A percentile compares a stretch with the other conserved stretches of the same genome.
phyloP scores from a whole-genome alignment of 2,888 invertebrate genomes.

The Lasioglossum pauxillum region DNA sequence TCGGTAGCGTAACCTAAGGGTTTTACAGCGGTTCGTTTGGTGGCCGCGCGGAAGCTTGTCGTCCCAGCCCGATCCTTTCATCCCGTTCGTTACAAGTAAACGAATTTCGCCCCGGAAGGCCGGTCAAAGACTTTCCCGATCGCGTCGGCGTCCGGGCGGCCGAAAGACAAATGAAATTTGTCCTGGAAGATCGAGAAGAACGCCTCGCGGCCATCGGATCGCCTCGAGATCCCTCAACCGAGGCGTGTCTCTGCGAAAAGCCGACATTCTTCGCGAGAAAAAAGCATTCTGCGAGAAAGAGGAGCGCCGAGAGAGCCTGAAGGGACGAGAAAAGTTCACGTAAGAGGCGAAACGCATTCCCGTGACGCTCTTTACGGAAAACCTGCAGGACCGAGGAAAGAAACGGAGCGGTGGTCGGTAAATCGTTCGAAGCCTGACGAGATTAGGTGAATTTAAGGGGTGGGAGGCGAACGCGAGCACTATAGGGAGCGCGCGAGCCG shows the following conservation, averaged over 20 bases:
- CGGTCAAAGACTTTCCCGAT: conserved; percentile 43
- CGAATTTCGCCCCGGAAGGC: conserved; percentile 44
- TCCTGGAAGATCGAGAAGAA: conserved; percentile 20
- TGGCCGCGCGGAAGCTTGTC: conserved; percentile 32
- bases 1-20: conserved; percentile 36
- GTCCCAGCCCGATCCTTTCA: conserved; percentile 24
- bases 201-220: conserved; percentile 22
- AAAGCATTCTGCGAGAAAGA: neutral
- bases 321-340: neutral
- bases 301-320: neutral
- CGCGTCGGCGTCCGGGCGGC: conserved; percentile 1
- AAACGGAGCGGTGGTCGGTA: neutral
- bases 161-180: conserved; percentile 55
- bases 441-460: conserved; percentile 43
- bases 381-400: neutral
- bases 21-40: conserved; percentile 42
- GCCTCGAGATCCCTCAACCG: conserved; percentile 2
- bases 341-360: neutral
- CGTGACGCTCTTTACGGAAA: neutral
- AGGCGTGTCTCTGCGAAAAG: neutral
- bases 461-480: neutral
- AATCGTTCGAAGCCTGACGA: conserved; percentile 18
- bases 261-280: neutral
- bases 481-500: neutral
- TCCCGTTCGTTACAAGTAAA: conserved; percentile 38